Evolutionary conservation across 2,113 vertebrate species (phyloP).

Genomic region (Apeltes quadracus): DNA sequence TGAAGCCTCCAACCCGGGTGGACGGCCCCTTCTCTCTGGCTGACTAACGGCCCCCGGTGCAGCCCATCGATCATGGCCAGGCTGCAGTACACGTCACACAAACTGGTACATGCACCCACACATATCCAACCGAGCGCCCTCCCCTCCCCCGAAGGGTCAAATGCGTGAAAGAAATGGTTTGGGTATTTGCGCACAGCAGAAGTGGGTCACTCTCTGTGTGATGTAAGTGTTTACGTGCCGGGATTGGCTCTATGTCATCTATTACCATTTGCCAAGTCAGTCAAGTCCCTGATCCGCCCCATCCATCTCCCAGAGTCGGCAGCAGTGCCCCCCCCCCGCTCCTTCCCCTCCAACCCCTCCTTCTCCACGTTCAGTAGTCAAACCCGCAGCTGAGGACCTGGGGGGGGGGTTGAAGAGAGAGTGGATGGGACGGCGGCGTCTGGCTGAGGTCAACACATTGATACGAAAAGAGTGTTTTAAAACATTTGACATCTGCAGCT

Average conservation of each 20-base stretch:
- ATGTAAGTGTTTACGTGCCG: constrained; percentile 55
- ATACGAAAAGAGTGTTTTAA: constrained; percentile 26
- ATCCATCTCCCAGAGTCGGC: constrained; percentile 51
- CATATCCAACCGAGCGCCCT: background rate
- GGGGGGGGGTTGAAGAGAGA: constrained; percentile 15
- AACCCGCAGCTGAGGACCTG: too few relatives aligned
- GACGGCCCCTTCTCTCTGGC: constrained; percentile 51
- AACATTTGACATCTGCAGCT: constrained; percentile 46
- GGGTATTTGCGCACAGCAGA: background rate
- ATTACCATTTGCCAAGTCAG: constrained; percentile 71
- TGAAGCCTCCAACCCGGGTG: constrained; percentile 52
- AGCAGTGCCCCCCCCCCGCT: background rate
- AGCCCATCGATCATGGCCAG: constrained; percentile 67
- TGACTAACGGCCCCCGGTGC: constrained; percentile 71
- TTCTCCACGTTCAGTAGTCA: constrained; percentile 62
- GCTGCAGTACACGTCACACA: constrained; percentile 16
- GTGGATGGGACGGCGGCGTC: background rate
- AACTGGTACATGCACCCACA: constrained; percentile 14
- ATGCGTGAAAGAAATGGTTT: background rate
- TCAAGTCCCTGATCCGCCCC: constrained; percentile 54
- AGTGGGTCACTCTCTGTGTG: constrained; percentile 28
- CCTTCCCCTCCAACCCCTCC: background rate
- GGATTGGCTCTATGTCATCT: constrained; percentile 66
- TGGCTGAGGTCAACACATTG: constrained; percentile 1
- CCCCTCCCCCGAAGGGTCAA: background rate